Conservation (phyloP, 2,888 invertebrate genomes). For the Galerucella nymphaeae region DNA sequence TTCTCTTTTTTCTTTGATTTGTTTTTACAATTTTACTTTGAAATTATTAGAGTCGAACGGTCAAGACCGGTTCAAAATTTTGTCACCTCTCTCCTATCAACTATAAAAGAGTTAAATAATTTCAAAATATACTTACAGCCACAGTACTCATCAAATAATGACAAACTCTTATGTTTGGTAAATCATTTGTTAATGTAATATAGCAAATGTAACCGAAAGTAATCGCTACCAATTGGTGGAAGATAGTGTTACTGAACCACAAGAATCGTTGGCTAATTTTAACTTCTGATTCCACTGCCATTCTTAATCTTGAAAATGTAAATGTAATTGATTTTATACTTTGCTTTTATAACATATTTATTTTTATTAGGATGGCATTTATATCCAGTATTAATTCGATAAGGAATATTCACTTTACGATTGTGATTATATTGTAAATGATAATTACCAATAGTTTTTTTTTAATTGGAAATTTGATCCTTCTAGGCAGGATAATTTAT, state of each 20-base stretch:
- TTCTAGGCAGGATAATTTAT: no score
- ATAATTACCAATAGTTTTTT: no score
- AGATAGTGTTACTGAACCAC: slow-evolving; percentile 51
- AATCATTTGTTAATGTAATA: slow-evolving; percentile 49
- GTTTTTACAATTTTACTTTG: no score
- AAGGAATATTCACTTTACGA: background rate
- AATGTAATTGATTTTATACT: background rate
- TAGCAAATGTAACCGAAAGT: slow-evolving; percentile 52
- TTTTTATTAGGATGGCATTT: background rate
- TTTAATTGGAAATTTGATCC: no score
- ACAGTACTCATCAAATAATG: slow-evolving; percentile 28
- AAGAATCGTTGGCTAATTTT: background rate
- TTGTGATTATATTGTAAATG: background rate
- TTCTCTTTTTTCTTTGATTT: no score
- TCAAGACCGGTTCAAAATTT: no score
- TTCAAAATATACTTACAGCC: slow-evolving; percentile 2
- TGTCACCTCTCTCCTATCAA: no score
- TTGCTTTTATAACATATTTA: background rate
- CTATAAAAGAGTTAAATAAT: background rate
- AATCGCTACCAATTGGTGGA: slow-evolving; percentile 52
- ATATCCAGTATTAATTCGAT: background rate
- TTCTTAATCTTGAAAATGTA: slow-evolving; percentile 1
- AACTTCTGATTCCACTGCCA: background rate
- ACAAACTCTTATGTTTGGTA: slow-evolving; percentile 47
- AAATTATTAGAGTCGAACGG: no score